Base-by-base conservation (phyloP, 2,113 vertebrate genomes). In the Seriola rivoliana region DNA sequence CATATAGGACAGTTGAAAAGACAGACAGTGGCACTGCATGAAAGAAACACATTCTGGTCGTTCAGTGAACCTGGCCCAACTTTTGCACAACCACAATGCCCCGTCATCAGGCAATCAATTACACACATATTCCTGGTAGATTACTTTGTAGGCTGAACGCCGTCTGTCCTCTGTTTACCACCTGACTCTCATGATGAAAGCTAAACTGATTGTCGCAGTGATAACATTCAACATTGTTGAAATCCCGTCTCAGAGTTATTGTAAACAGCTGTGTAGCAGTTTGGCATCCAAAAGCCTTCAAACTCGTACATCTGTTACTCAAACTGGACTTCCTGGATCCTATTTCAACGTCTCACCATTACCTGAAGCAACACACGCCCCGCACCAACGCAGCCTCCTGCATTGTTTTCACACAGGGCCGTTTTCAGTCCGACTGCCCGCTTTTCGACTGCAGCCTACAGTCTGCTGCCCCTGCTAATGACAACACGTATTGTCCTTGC, bases 401-500 rank as follows among this genome's bases (percentile, higher is more conserved):
- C 19, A 25, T 29, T 46, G n/a, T 25, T 25, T 44, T 57, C 25
- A 13, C 21, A 5, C 11, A 4, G 10, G 23, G 52, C 19, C 67
- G 25, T 62, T 75, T 44, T 62, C 25, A 17, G 7, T 55, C 1
- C 36, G 48, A 55, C 16, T 2, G 11, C 16, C 4, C 1, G 7
- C 14, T 23, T 59, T 3, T 14, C 29, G 7, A 74, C 38, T 55
- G 1, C 5, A 1, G 4, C 17, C 21, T 19, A 34, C 7, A 44
- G 13, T n/a, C 5, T n/a, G 2, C 6, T 0, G 4, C 19, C 19
- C 2, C 17, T 44, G 40, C 16, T 71, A 60, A 68, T 64, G 70
- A 76, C 81, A 66, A 19, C 32, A 38, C 29, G 7, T 65, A 75
- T 21, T 75, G 55, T 29, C 40, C 10, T 42, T 17, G 23, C 59